These are phyloP conservation scores for Oncorhynchus tshawytscha DNA, from an alignment of 2,113 vertebrate genomes.

Conservation along the genomic window DNA sequence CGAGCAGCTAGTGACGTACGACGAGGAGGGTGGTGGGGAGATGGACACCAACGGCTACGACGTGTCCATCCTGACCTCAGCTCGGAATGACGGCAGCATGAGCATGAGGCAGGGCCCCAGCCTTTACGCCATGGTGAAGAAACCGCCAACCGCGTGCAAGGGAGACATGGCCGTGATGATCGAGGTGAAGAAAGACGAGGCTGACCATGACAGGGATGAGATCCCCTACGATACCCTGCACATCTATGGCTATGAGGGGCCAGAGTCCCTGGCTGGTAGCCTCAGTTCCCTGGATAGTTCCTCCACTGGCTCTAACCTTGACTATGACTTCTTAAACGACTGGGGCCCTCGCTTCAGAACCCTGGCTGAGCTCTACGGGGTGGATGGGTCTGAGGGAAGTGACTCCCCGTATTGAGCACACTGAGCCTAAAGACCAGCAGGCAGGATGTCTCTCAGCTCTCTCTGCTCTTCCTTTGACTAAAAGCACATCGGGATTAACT, in stretches of 20 bases:
- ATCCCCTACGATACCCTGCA: constrained; percentile 93
- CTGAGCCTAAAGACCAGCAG: neutral
- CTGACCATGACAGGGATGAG: constrained; percentile 86
- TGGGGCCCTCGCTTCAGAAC: constrained; percentile 96
- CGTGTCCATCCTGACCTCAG: constrained; percentile 89
- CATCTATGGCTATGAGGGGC: constrained; percentile 92
- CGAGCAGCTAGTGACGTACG: constrained; percentile 93
- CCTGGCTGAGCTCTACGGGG: constrained; percentile 90
- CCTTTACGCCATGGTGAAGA: constrained; percentile 80
- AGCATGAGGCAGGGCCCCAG: constrained; percentile 58
- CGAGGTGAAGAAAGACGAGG: constrained; percentile 91
- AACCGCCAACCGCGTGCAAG: constrained; percentile 72
- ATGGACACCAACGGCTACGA: constrained; percentile 98
- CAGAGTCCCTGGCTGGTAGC: constrained; percentile 84
- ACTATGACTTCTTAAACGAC: constrained; percentile 93
- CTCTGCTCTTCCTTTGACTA: neutral
- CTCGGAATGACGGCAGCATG: constrained; percentile 71
- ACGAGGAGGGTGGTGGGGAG: constrained; percentile 96
- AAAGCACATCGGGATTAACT: neutral
- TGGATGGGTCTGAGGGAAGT: constrained; percentile 70
- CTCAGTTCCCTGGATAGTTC: constrained; percentile 88
- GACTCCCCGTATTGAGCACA: constrained; percentile 64
- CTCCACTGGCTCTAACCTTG: constrained; percentile 83
- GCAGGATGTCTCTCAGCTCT: neutral
- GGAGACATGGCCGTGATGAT: constrained; percentile 95